Evolutionary conservation across 1,140 invertebrate species (phyloP), one percentile per base, ranked within the genome.

Genomic region (Papilio dardanus): DNA sequence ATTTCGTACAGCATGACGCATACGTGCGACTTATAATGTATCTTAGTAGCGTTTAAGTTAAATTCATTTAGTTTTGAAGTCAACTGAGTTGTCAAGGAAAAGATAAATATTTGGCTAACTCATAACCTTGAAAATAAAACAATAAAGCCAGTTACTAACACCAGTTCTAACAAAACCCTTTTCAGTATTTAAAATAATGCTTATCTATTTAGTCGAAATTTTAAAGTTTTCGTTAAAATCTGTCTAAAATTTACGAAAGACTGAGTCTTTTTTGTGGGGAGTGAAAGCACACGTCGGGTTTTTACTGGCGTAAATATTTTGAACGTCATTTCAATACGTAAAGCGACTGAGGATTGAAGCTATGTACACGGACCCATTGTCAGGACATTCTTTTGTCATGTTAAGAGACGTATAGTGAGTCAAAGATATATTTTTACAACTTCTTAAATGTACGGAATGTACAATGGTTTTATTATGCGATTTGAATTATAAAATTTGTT

Each of bases 261-360:
- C 24, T 62, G 24, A 10, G 12, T 30, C 24, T 21, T 28, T 62
- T 62, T 62, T 10, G 54, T 62, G 54, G 54, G 24, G 10, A 62
- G 24, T 62, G 54, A 62, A 62, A 62, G 24, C 54, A 62, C 24
- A 62, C 54, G 24, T 62, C 24, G 24, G 54, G 54, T 28, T 62
- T 62, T 62, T 62, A 62, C 54, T 21, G 30, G 54, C 54, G 54
- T 62, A 28, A 62, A 62, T 62, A 62, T 62, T 62, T 62, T 62
- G 54, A 62, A 12, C 54, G 54, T 12, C 54, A 30, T 12, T 8
- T 62, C 54, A 62, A 62, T 62, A 24, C 54, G 54, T 62, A 62
- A 62, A 62, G 54, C 24, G 54, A 24, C 10, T 19, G 46, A 28
- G 54, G 54, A 28, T 62, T 62, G 24, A 30, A 30, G 54, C 24